These are phyloP conservation scores for Rutilus rutilus DNA, from an alignment of 2,113 vertebrate genomes.

Conservation along the genomic window DNA sequence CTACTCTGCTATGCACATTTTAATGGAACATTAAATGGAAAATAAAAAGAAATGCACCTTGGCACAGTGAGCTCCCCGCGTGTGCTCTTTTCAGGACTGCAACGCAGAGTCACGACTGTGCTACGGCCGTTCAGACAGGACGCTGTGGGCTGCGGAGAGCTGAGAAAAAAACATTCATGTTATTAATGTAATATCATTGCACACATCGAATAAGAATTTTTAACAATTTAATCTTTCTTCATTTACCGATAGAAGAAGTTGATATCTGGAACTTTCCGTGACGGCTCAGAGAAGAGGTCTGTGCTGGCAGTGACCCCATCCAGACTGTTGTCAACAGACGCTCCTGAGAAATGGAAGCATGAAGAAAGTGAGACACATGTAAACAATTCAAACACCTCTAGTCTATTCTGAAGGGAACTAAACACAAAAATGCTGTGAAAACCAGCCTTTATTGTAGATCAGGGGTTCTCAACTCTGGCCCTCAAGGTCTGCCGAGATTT, in stretches of 20 bases:
- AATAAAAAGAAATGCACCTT: slow-evolving; percentile 73
- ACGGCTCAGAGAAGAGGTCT: slow-evolving; percentile 77
- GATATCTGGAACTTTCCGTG: slow-evolving; percentile 84
- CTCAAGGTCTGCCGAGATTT: too few species aligned
- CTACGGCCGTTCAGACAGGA: slow-evolving; percentile 89
- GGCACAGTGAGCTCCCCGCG: slow-evolving; percentile 88
- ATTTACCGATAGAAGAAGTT: slow-evolving; percentile 93
- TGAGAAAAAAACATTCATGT: slow-evolving; percentile 53
- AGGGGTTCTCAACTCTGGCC: not conserved
- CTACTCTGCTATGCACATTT: not conserved
- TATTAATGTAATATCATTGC: not conserved
- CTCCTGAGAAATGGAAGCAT: slow-evolving; percentile 73
- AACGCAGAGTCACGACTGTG: slow-evolving; percentile 88
- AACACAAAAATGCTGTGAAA: not conserved
- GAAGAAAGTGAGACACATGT: not conserved
- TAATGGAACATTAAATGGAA: not conserved
- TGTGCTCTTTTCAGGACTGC: slow-evolving; percentile 80
- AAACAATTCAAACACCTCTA: not conserved
- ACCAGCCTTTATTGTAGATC: not conserved
- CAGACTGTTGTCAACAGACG: slow-evolving; percentile 79
- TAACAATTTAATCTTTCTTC: not conserved
- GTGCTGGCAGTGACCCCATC: slow-evolving; percentile 79
- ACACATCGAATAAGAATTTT: not conserved
- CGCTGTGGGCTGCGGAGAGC: slow-evolving; percentile 87
- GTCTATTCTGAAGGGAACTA: not conserved